These are phyloP conservation scores for Hypanus sabinus DNA, from an alignment of 2,113 vertebrate species.

Conservation along the genomic window DNA sequence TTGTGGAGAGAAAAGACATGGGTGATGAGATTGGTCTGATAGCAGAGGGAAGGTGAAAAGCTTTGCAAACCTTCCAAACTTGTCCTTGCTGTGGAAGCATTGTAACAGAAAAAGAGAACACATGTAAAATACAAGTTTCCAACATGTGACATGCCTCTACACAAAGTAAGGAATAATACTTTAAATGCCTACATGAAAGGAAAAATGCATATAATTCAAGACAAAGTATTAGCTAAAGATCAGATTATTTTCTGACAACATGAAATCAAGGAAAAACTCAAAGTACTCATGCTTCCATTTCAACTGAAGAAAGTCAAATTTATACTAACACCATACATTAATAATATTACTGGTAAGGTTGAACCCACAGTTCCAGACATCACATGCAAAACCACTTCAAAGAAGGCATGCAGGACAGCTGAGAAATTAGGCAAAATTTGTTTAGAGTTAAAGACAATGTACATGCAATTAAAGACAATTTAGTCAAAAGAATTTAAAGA, in stretches of 20 bases:
- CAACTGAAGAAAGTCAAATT: background rate
- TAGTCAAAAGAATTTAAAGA: background rate
- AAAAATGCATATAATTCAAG: background rate
- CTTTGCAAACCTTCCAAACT: constrained; percentile 99
- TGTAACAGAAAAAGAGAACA: constrained; percentile 95
- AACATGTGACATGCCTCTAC: constrained; percentile 56
- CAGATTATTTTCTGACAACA: background rate
- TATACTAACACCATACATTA: background rate
- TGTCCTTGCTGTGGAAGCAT: constrained; percentile 99
- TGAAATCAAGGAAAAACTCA: background rate
- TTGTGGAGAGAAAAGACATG: constrained; percentile 76
- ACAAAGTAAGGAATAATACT: constrained; percentile 31
- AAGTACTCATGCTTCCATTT: background rate
- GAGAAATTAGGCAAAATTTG: background rate
- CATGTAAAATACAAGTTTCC: constrained; percentile 70
- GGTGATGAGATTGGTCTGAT: constrained; percentile 72
- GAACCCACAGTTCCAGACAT: background rate
- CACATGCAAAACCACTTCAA: constrained; percentile 12
- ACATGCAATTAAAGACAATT: constrained; percentile 8
- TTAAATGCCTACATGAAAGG: constrained; percentile 24
- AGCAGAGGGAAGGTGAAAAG: constrained; percentile 98
- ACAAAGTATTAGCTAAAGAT: background rate
- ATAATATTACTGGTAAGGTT: background rate
- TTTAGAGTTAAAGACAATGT: background rate
- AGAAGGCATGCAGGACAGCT: constrained; percentile 11